Evolutionary conservation across 2,797 vertebrate species (phyloP).

Genomic region (Dendrocincla tyrannina): DNA sequence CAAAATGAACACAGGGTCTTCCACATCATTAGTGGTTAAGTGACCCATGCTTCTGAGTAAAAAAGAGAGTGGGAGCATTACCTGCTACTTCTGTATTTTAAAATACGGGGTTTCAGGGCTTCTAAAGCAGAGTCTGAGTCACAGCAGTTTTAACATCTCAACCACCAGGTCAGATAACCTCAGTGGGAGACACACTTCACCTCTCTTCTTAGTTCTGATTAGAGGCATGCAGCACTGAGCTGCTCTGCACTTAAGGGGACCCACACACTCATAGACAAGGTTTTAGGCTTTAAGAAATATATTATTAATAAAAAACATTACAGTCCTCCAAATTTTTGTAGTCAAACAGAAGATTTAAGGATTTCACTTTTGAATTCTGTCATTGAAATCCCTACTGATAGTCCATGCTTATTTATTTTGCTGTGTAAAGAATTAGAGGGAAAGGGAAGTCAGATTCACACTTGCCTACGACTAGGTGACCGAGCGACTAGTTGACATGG

Average conservation of each 20-base stretch:
- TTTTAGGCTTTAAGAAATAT: not conserved
- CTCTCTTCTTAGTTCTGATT: not conserved
- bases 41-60: not conserved
- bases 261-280: not conserved
- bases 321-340: not conserved
- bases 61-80: not conserved
- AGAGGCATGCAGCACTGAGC: not conserved
- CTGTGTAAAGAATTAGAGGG: not conserved
- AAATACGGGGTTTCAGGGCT: not conserved
- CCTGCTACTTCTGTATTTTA: not conserved
- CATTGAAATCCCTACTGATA: not conserved
- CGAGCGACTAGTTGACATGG: not conserved
- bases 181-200: not conserved
- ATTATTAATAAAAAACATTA: not conserved
- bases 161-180: not conserved
- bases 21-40: not conserved
- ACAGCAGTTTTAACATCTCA: not conserved
- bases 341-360: not conserved
- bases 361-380: not conserved
- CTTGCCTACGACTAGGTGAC: not conserved
- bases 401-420: not conserved
- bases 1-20: conserved; percentile 1
- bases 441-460: not conserved
- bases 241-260: not conserved
- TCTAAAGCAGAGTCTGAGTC: not conserved